These are phyloP conservation scores for Philotrypesis tridentata DNA, from an alignment of 1,140 invertebrate species.

Conservation along the genomic window DNA sequence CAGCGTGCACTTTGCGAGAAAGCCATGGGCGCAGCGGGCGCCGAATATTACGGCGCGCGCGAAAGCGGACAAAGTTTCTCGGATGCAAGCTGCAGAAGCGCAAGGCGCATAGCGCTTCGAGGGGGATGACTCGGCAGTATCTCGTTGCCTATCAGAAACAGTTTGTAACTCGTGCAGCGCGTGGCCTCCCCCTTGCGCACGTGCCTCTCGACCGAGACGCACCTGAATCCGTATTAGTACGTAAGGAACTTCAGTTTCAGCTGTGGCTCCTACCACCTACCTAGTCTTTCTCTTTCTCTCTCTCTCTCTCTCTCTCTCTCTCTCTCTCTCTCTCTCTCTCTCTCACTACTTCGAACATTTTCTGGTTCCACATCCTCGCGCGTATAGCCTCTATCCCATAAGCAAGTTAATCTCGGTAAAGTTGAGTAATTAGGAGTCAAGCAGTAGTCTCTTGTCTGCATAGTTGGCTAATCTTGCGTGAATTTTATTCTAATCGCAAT, in stretches of 20 bases:
- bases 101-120: conserved; percentile 28
- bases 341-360: conserved; percentile 45
- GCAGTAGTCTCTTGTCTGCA: conserved; percentile 56
- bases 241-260: conserved; percentile 61
- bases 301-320: background rate
- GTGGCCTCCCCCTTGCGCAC: conserved; percentile 40
- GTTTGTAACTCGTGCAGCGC: conserved; percentile 56
- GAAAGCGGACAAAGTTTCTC: background rate
- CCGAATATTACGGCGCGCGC: background rate
- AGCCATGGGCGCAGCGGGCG: background rate
- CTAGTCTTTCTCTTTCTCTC: background rate
- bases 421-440: conserved; percentile 66
- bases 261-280: conserved; percentile 38
- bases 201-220: conserved; percentile 52
- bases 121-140: conserved; percentile 44
- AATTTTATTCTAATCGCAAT: background rate
- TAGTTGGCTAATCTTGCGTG: conserved; percentile 19
- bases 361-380: background rate
- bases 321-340: background rate
- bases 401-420: conserved; percentile 60
- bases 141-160: conserved; percentile 60
- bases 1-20: background rate
- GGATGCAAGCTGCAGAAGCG: background rate
- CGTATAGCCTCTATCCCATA: conserved; percentile 32
- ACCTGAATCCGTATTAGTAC: conserved; percentile 60